These are phyloP conservation scores for Aspiorhynchus laticeps DNA, from an alignment of 2,113 vertebrate genomes.

Conservation along the genomic window DNA sequence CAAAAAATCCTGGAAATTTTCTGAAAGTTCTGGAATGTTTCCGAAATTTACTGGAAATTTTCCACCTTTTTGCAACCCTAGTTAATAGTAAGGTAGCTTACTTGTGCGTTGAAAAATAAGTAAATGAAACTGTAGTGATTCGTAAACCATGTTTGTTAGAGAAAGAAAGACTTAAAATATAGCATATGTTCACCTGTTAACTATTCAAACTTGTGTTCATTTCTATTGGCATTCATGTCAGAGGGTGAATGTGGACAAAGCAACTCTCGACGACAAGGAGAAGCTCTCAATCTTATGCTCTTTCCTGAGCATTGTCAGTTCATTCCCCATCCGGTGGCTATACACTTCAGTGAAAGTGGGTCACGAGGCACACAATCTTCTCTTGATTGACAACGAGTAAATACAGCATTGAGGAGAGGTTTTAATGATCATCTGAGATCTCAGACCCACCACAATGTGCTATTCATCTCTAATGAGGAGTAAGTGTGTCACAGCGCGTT, in stretches of 20 bases:
- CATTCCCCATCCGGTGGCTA: slow-evolving; percentile 66
- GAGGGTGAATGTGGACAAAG: neutral
- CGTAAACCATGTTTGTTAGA: neutral
- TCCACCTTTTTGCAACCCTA: too few species aligned
- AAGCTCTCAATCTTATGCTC: slow-evolving; percentile 62
- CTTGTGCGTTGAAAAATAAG: neutral
- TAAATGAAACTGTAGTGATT: neutral
- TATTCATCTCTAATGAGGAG: slow-evolving; percentile 80
- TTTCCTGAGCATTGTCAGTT: slow-evolving; percentile 73
- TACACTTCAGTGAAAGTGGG: slow-evolving; percentile 75
- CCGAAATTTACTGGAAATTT: too few species aligned
- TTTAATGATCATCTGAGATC: slow-evolving; percentile 74
- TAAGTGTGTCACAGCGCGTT: slow-evolving; percentile 79
- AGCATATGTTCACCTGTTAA: neutral
- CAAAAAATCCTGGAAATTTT: too few species aligned
- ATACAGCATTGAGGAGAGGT: slow-evolving; percentile 73
- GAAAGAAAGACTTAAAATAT: neutral
- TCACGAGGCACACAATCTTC: slow-evolving; percentile 75
- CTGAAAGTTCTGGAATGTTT: too few species aligned
- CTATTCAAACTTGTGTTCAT: neutral
- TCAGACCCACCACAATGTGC: slow-evolving; percentile 76
- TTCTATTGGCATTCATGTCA: neutral
- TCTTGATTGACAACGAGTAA: slow-evolving; percentile 79
- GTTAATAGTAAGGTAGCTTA: neutral
- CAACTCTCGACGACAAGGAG: neutral